Evolutionary conservation across 2,113 vertebrate species (phyloP).

Genomic region (Irena cyanogastra): DNA sequence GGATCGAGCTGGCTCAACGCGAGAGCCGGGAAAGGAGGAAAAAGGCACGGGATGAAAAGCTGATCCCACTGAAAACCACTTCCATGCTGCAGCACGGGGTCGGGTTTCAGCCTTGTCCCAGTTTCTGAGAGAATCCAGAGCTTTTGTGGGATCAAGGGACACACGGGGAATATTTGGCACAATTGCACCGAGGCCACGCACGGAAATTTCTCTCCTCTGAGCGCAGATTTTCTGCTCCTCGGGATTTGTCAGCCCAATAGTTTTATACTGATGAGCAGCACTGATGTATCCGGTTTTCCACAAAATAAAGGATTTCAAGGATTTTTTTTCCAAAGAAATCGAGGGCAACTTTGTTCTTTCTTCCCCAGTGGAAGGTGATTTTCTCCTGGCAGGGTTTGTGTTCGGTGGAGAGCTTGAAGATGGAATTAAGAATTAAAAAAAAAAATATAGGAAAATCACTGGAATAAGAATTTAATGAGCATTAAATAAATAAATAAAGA

Average conservation of each 20-base stretch:
- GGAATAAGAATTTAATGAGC: not conserved
- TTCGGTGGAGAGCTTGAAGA: not conserved
- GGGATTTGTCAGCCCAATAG: not conserved
- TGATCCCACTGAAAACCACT: not conserved
- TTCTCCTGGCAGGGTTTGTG: not conserved
- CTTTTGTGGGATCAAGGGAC: constrained; percentile 5
- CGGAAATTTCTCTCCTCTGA: not conserved
- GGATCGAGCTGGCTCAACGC: not conserved
- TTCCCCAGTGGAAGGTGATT: not conserved
- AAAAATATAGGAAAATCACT: not conserved
- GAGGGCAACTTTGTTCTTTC: not conserved
- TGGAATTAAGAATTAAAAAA: not conserved
- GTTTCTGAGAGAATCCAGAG: not conserved
- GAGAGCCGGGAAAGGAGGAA: not conserved
- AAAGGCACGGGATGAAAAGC: not conserved
- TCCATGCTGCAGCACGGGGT: not conserved
- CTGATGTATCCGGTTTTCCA: not conserved
- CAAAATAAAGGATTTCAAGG: not conserved
- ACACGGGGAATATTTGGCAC: constrained; percentile 16
- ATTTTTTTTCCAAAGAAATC: not conserved
- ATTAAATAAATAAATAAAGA: not conserved
- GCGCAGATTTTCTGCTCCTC: not conserved
- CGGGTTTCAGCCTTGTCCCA: not conserved
- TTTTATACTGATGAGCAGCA: not conserved
- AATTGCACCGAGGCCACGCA: not conserved